phyloP scores from a whole-genome alignment of 2,113 vertebrate genomes.

The Pygoscelis antarcticus region DNA sequence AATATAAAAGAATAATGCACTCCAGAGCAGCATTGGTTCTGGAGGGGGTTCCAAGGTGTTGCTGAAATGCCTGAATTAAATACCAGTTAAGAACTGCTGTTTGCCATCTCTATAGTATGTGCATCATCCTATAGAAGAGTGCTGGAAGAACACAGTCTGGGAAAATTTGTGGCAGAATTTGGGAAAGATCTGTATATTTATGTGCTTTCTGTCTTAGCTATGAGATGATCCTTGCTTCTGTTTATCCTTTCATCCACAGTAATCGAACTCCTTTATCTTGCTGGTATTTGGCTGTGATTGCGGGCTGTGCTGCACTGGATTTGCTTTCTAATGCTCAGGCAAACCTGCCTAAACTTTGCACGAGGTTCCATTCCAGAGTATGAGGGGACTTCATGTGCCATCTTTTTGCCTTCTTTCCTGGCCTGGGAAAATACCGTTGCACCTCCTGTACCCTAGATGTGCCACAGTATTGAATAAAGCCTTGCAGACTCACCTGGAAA shows the following conservation, averaged over 20 bases:
- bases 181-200: neutral
- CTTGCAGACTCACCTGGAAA: neutral
- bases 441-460: accelerated
- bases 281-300: neutral
- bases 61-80: neutral
- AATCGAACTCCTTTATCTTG: neutral
- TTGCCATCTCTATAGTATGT: neutral
- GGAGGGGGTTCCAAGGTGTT: neutral
- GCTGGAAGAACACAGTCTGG: neutral
- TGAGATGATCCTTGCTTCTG: neutral
- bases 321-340: neutral
- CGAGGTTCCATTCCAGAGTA: neutral
- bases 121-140: accelerated
- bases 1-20: too few species aligned
- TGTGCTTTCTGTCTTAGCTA: neutral
- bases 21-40: neutral
- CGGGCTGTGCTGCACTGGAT: neutral
- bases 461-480: neutral
- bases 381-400: accelerated
- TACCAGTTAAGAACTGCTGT: neutral
- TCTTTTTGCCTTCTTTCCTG: neutral
- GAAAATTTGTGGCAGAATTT: neutral
- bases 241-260: neutral
- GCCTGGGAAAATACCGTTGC: neutral
- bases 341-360: neutral